Base-by-base conservation (phyloP, 2,797 vertebrate species). In the Cuniculus paca region DNA sequence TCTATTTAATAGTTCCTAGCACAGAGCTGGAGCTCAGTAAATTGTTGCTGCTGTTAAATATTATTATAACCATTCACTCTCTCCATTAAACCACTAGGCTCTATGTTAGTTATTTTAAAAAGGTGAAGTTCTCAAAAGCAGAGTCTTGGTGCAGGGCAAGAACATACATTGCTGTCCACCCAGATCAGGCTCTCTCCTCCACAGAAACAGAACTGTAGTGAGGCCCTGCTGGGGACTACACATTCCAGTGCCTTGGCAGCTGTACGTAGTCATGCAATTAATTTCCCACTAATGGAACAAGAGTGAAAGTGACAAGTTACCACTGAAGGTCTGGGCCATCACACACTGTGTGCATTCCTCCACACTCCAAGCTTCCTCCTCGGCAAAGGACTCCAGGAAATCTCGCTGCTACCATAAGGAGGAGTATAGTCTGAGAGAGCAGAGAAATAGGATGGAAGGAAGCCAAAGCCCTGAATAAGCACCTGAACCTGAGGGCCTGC, bases 81-180 rank as follows among this genome's bases (percentile, higher is more conserved):
- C 89, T 70, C 48, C 79, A 81, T 70, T 74, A 87, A 87, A 54
- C 77, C 77, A 93, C 20, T 45, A 65, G 52, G 36, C 24, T 75
- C 42, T 70, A 65, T 52, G 60, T 61, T 54, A 75, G 79, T 45
- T 85, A 63, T 42, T 90, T 82, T 4, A 20, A 77, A 95, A 89
- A 78, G 45, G 39, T 14, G 91, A 89, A 72, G 70, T 65, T 88
- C 58, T 85, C 72, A 81, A 68, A 90, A 50, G 20, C 50, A 92
- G 79, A 82, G 39, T 90, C 20, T 85, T 91, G 56, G 24, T 80
- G 24, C 34, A 56, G 34, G 54, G 34, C 26, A 91, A 50, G 68
- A 75, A 45, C 26, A 3, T 54, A 6, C 6, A 74, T 58, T 74
- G 54, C 52, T 80, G 22, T 87, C 28, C 9, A 61, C 52, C 12